phyloP scores from a whole-genome alignment of 2,888 invertebrate species.

The Sphaerophoria taeniata region DNA sequence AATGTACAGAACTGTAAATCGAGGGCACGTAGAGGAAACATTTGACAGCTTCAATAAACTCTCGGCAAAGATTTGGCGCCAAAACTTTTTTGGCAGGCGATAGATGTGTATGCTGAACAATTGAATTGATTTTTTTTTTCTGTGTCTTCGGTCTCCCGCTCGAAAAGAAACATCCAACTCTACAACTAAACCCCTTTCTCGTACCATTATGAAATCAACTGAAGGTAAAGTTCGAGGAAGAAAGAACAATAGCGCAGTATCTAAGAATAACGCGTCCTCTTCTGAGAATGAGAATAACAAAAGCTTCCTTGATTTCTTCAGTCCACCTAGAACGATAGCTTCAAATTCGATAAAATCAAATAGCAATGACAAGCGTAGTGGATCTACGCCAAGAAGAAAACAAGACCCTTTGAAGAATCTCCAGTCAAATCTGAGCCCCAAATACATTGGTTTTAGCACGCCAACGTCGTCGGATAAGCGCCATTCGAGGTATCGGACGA shows the following conservation, averaged over 20 bases:
- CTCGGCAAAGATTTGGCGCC: constrained; percentile 58
- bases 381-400: constrained; percentile 77
- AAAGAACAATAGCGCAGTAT: constrained; percentile 27
- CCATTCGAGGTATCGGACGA: constrained; percentile 50
- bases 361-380: constrained; percentile 44
- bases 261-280: not conserved
- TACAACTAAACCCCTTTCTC: constrained; percentile 9
- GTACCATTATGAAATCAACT: constrained; percentile 53
- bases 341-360: not conserved
- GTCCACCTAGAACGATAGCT: constrained; percentile 36
- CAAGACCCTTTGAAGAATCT: constrained; percentile 78
- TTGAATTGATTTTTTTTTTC: constrained; percentile 54
- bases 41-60: constrained; percentile 54
- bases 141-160: constrained; percentile 1
- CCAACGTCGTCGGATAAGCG: constrained; percentile 75
- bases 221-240: constrained; percentile 49
- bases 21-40: not conserved
- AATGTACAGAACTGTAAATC: constrained; percentile 8
- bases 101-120: constrained; percentile 60
- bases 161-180: not conserved
- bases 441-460: constrained; percentile 80
- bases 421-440: constrained; percentile 80
- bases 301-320: constrained; percentile 44
- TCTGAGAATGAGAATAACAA: constrained; percentile 60
- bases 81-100: constrained; percentile 63